Conservation (phyloP, 1,140 invertebrate species). For the Luehdorfia chinensis region DNA sequence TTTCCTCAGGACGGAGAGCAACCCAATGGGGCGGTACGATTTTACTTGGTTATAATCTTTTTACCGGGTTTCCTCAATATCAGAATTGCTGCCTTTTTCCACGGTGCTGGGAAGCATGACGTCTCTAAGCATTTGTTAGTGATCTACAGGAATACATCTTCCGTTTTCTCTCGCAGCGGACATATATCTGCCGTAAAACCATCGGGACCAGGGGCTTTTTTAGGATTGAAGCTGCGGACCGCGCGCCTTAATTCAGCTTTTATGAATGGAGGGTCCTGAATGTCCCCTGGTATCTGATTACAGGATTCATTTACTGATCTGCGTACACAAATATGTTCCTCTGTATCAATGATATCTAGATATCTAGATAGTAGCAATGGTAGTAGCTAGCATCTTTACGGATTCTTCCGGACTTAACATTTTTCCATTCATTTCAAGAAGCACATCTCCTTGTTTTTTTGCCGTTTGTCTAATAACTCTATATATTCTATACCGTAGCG, state of each 20-base stretch:
- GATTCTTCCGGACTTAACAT: not conserved
- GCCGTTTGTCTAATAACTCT: conserved; percentile 9
- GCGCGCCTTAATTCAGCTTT: conserved; percentile 9
- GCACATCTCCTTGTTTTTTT: conserved; percentile 4
- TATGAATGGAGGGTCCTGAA: conserved; percentile 10
- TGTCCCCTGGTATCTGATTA: conserved; percentile 2
- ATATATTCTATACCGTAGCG: conserved; percentile 17
- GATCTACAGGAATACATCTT: too few relatives aligned
- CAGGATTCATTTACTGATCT: too few relatives aligned
- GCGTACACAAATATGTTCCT: too few relatives aligned
- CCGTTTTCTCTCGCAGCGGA: too few relatives aligned
- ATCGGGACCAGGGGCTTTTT: conserved; percentile 16
- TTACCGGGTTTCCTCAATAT: too few relatives aligned
- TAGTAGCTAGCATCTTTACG: conserved; percentile 4
- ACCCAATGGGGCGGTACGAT: too few relatives aligned
- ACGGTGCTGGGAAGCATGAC: too few relatives aligned
- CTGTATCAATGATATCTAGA: not conserved
- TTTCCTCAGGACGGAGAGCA: too few relatives aligned
- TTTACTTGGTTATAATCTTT: too few relatives aligned
- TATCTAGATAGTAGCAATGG: conserved; percentile 15
- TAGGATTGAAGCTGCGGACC: conserved; percentile 15
- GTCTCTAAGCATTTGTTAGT: too few relatives aligned
- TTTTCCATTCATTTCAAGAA: not conserved
- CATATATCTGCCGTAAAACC: too few relatives aligned
- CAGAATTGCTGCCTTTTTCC: too few relatives aligned